Percentiles rank a stretch among this genome's conserved stretches.
Conservation (phyloP, 2,113 vertebrate genomes). For the Grammomys surdaster region DNA sequence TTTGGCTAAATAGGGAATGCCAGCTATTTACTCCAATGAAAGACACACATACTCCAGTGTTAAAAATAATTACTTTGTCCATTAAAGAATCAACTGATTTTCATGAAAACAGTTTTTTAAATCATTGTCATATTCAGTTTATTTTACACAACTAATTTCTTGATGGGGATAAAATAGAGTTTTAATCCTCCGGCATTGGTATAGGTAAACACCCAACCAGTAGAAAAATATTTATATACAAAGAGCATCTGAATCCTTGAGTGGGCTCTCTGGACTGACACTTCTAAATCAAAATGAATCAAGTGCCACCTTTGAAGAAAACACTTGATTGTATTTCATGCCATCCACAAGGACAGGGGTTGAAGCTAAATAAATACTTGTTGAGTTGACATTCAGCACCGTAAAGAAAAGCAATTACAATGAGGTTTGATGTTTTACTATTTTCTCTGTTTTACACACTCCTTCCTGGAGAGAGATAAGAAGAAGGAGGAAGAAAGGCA, state of each 20-base stretch:
- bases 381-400: conserved; percentile 75
- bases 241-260: conserved; percentile 66
- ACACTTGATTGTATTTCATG: conserved; percentile 69
- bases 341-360: conserved; percentile 54
- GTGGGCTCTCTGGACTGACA: conserved; percentile 40
- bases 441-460: conserved; percentile 36
- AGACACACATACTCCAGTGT: neutral
- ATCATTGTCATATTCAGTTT: neutral
- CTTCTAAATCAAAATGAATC: conserved; percentile 79
- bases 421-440: conserved; percentile 54
- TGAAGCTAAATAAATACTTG: conserved; percentile 72
- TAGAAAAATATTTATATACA: conserved; percentile 64
- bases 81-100: neutral
- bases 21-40: neutral
- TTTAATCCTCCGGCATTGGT: neutral
- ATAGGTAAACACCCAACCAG: conserved; percentile 1
- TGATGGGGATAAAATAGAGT: neutral
- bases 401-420: conserved; percentile 54
- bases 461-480: neutral
- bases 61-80: conserved; percentile 31
- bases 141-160: neutral
- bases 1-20: neutral
- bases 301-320: conserved; percentile 64
- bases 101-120: neutral
- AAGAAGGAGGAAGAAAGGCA: neutral